Evolutionary conservation across 2,113 vertebrate species (phyloP).

Genomic region (Cavia porcellus): DNA sequence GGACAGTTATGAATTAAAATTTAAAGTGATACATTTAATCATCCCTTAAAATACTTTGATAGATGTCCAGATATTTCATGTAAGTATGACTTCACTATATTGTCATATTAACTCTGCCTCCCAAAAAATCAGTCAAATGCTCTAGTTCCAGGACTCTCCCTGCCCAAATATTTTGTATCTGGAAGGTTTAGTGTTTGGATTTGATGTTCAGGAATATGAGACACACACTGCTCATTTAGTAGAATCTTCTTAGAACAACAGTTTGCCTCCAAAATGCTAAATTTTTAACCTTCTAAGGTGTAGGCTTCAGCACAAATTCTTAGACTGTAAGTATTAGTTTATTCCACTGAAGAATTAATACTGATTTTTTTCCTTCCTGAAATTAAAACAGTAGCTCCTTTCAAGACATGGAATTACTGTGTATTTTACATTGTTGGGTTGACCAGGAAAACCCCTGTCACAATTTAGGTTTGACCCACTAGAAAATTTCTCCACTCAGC

Average conservation of each 20-base stretch:
- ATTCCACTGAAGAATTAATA: neutral
- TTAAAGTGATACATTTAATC: conserved; percentile 32
- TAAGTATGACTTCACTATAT: conserved; percentile 32
- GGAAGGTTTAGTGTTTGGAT: neutral
- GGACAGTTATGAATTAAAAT: neutral
- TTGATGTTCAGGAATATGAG: neutral
- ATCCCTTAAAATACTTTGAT: conserved; percentile 48
- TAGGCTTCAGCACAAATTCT: neutral
- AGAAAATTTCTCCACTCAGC: conserved; percentile 77
- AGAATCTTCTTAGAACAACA: conserved; percentile 40
- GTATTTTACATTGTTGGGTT: conserved; percentile 73
- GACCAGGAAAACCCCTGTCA: conserved; percentile 77
- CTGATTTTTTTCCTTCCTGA: neutral
- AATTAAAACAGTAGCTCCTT: conserved; percentile 43
- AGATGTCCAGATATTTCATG: conserved; percentile 4
- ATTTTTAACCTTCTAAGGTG: conserved; percentile 8
- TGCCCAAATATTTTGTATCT: neutral
- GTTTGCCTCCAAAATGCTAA: conserved; percentile 15
- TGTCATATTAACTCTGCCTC: neutral
- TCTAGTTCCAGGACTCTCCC: neutral
- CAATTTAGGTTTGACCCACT: conserved; percentile 74
- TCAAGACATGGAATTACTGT: conserved; percentile 36
- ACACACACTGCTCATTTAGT: neutral
- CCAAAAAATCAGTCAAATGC: neutral
- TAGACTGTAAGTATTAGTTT: neutral